Conservation (phyloP, 2,113 vertebrate genomes). For the Miniopterus natalensis region DNA sequence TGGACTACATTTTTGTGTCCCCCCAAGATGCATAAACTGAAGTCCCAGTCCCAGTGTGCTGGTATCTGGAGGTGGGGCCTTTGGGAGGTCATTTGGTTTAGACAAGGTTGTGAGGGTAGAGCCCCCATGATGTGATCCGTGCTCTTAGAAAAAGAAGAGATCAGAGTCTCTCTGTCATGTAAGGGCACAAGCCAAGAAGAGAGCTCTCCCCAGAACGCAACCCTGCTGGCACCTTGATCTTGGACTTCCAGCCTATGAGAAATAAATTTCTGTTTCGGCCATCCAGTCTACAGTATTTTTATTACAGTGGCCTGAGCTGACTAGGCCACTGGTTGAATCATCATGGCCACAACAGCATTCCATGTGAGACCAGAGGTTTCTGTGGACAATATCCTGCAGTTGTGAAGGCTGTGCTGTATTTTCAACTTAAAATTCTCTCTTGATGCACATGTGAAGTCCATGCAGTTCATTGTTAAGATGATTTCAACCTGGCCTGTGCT, state of each 20-base stretch:
- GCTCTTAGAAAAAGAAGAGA: not conserved
- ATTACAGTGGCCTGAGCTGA: not conserved
- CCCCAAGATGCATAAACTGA: not conserved
- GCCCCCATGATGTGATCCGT: too few species aligned
- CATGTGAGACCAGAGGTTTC: not conserved
- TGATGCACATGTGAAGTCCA: not conserved
- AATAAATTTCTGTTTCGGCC: not conserved
- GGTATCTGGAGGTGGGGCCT: not conserved
- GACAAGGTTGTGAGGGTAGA: not conserved
- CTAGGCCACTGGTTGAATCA: not conserved
- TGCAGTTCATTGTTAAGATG: not conserved
- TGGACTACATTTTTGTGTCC: not conserved
- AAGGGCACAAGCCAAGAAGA: not conserved
- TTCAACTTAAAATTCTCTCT: not conserved
- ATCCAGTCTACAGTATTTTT: not conserved
- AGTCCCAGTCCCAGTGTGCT: not conserved
- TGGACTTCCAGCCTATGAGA: not conserved
- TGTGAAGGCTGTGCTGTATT: not conserved
- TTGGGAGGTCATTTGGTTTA: not conserved
- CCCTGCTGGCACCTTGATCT: not conserved
- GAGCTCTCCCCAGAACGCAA: not conserved
- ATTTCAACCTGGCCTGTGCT: not conserved
- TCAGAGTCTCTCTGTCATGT: not conserved
- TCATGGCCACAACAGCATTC: not conserved
- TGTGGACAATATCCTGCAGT: not conserved